These are phyloP conservation scores for Etheostoma nigrum DNA, from an alignment of 2,797 vertebrate species.

Conservation along the genomic window DNA sequence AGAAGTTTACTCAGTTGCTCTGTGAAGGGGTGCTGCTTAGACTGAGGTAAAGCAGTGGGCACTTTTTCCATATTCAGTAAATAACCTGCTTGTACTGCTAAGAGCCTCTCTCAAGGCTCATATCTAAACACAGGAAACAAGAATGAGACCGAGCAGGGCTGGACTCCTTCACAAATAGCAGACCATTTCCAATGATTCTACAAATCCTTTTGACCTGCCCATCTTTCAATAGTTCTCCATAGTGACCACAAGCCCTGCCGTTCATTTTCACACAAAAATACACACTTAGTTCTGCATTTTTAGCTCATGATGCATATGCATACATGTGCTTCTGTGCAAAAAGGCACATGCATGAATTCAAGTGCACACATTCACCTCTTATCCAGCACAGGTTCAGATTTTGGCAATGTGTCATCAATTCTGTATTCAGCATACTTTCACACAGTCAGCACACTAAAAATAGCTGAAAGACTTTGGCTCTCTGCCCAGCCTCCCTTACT, in stretches of 20 bases:
- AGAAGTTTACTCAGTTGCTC: slow-evolving; percentile 49
- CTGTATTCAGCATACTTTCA: slow-evolving; percentile 80
- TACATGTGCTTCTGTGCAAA: slow-evolving; percentile 27
- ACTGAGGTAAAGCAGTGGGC: slow-evolving; percentile 67
- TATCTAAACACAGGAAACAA: slow-evolving; percentile 76
- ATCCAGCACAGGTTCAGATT: slow-evolving; percentile 74
- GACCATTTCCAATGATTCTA: slow-evolving; percentile 32
- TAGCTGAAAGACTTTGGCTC: slow-evolving; percentile 83
- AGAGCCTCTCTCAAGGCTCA: slow-evolving; percentile 67
- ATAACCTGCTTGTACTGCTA: slow-evolving; percentile 67
- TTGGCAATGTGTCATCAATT: slow-evolving; percentile 79
- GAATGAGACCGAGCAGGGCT: slow-evolving; percentile 26
- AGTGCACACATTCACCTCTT: slow-evolving; percentile 51
- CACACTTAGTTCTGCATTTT: slow-evolving; percentile 1
- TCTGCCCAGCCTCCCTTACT: slow-evolving; percentile 78
- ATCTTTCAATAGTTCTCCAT: slow-evolving; percentile 12
- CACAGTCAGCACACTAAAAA: slow-evolving; percentile 85
- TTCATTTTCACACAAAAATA: slow-evolving; percentile 19
- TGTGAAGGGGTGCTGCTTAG: slow-evolving; percentile 50
- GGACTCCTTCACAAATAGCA: slow-evolving; percentile 26
- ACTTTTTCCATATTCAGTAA: slow-evolving; percentile 77
- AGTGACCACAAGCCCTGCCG: slow-evolving; percentile 4
- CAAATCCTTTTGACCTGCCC: slow-evolving; percentile 42
- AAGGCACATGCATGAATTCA: slow-evolving; percentile 35
- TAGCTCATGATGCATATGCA: slow-evolving; percentile 14